Base-by-base conservation (phyloP, 1,140 invertebrate genomes). In the Macrostomum lignano region DNA sequence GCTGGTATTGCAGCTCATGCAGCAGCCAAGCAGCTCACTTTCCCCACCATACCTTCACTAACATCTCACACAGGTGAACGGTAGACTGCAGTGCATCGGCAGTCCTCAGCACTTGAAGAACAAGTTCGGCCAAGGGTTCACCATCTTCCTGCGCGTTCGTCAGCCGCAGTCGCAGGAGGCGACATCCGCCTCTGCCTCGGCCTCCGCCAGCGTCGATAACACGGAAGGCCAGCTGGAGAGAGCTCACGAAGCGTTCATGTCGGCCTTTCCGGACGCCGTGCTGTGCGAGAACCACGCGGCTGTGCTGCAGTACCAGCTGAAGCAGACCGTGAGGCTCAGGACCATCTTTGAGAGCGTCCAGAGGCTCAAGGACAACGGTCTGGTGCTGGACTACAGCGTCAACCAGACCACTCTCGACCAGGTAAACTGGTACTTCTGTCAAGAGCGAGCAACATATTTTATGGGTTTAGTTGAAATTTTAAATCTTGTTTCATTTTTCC, bases 341-440 rank as follows among this genome's bases (percentile, higher is more conserved):
- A 38, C 44, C 13, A 42, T 51, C 23, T 43, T 50, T 61, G 55
- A 46, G 58, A 61, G 30, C 39, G 59, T 17, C 46, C 46, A 35
- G 44, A 49, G 24, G 52, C 50, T 20, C 43, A 48, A 37, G 40
- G 43, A 33, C 47, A 53, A 30, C 37, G 58, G 10, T 42, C 47
- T 17, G 50, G 46, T 62, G 23, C 55, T 54, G 34, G 60, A 62
- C 38, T 63, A 62, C 39, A 60, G 57, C 17, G 52, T 63, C 20
- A 57, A 55, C 37, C 61, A 63, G 43, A 62, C 60, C 41, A 62
- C 53, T 14, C 43, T 63, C 31, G 61, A 63, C 37, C 42, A 45
- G 31, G 49, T 52, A 39, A 42, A 43, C 42, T 13, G 15, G 22
- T n/a, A n/a, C n/a, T n/a, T n/a, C n/a, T n/a, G n/a, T n/a, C n/a